A percentile compares a stretch with the other conserved stretches of the same genome.
Evolutionary conservation across 2,888 invertebrate species (phyloP).

Genomic region (Caenorhabditis sp.): DNA sequence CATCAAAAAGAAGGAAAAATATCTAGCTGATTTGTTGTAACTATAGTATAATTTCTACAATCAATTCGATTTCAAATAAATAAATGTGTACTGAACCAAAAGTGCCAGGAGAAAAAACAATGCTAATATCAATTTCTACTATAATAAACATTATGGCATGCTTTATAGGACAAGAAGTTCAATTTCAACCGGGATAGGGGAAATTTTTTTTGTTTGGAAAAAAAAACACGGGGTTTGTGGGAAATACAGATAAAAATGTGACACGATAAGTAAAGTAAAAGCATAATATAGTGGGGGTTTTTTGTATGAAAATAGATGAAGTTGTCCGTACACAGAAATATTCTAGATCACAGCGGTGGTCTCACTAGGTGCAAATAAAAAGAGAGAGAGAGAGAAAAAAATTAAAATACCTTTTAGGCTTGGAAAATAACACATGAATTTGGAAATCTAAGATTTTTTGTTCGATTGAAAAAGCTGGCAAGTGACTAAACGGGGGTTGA

Average conservation of each 20-base stretch:
- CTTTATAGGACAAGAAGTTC: conserved; percentile 3
- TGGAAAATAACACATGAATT: conserved; percentile 1
- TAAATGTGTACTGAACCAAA: background rate
- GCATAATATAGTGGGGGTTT: background rate
- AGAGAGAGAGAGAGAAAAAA: background rate
- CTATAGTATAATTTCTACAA: background rate
- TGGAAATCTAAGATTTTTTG: background rate
- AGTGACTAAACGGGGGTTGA: background rate
- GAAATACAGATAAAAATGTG: conserved; percentile 6
- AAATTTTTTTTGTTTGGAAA: too few relatives aligned
- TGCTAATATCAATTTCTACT: conserved; percentile 1
- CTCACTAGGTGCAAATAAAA: conserved; percentile 27
- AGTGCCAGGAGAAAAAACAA: conserved; percentile 15
- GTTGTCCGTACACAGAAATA: conserved; percentile 1
- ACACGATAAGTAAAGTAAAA: conserved; percentile 10
- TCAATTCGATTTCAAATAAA: background rate
- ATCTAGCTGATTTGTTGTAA: conserved; percentile 24
- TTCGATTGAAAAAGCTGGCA: conserved; percentile 4
- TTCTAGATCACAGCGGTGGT: conserved; percentile 34
- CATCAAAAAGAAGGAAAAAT: conserved; percentile 5
- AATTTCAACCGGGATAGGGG: background rate
- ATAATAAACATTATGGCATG: conserved; percentile 8
- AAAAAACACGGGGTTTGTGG: background rate
- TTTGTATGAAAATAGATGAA: background rate
- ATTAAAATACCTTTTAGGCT: background rate